phyloP scores from a whole-genome alignment of 2,113 vertebrate genomes.

The Apaloderma vittatum region DNA sequence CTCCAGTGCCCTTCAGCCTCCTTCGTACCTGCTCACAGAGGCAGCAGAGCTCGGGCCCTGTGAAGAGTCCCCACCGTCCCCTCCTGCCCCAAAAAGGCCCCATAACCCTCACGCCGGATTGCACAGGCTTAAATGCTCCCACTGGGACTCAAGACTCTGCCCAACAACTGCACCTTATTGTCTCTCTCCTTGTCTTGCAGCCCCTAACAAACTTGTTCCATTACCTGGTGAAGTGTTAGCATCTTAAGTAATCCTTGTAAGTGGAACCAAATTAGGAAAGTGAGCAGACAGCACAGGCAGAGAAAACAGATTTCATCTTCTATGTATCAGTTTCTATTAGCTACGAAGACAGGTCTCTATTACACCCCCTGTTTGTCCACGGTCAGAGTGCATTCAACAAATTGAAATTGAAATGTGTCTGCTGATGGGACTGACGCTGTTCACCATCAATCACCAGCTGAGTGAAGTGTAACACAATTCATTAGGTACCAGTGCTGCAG shows the following conservation, averaged over 20 bases:
- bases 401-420: neutral
- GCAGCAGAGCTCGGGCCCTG: neutral
- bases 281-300: neutral
- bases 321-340: constrained; percentile 2
- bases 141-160: neutral
- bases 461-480: neutral
- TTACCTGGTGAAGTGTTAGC: neutral
- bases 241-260: neutral
- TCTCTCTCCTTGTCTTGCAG: neutral
- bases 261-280: neutral
- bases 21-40: rapidly evolving
- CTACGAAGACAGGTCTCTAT: neutral
- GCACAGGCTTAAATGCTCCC: neutral
- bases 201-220: constrained; percentile 26
- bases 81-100: neutral
- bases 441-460: neutral
- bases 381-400: neutral
- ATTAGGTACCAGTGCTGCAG: neutral
- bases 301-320: constrained; percentile 26
- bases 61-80: neutral
- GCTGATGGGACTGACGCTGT: neutral
- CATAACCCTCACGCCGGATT: rapidly evolving
- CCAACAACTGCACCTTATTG: neutral
- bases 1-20: neutral
- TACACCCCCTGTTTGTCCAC: neutral